Percentiles rank a stretch among this genome's conserved stretches.
phyloP scores from a whole-genome alignment of 2,113 vertebrate species.

The Spermophilus dauricus region DNA sequence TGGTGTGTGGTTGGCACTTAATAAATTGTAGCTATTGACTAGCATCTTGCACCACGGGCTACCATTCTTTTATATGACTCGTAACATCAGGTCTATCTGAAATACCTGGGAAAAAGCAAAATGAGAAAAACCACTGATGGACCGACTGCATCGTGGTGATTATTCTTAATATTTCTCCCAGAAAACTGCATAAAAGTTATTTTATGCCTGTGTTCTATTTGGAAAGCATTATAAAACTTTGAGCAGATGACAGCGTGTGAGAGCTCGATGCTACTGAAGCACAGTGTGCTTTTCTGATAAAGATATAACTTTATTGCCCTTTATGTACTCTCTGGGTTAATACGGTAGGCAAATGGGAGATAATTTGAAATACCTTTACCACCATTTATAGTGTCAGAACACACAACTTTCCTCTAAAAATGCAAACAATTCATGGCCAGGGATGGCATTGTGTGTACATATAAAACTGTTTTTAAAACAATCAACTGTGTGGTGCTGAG shows the following conservation, averaged over 20 bases:
- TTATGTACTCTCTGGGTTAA: constrained; percentile 73
- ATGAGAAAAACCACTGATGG: constrained; percentile 1
- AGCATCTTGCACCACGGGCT: neutral
- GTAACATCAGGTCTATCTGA: neutral
- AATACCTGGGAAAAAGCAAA: constrained; percentile 42
- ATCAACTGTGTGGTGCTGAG: constrained; percentile 62
- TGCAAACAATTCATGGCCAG: constrained; percentile 74
- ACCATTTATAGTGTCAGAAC: constrained; percentile 68
- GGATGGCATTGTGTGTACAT: constrained; percentile 70
- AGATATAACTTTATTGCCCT: constrained; percentile 72
- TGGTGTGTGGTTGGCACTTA: neutral
- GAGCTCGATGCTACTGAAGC: constrained; percentile 15
- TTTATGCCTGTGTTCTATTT: constrained; percentile 72
- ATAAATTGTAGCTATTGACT: neutral
- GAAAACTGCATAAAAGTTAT: constrained; percentile 70
- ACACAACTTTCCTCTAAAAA: constrained; percentile 81
- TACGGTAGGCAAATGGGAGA: constrained; percentile 74
- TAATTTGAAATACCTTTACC: constrained; percentile 75
- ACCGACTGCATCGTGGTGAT: constrained; percentile 42
- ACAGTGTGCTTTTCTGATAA: constrained; percentile 69
- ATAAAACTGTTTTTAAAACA: constrained; percentile 79
- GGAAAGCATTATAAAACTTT: constrained; percentile 74
- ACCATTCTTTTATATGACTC: neutral
- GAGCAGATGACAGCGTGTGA: constrained; percentile 44
- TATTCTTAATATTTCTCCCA: constrained; percentile 54